phyloP scores from a whole-genome alignment of 2,113 vertebrate species.

The Sebastes fasciatus region DNA sequence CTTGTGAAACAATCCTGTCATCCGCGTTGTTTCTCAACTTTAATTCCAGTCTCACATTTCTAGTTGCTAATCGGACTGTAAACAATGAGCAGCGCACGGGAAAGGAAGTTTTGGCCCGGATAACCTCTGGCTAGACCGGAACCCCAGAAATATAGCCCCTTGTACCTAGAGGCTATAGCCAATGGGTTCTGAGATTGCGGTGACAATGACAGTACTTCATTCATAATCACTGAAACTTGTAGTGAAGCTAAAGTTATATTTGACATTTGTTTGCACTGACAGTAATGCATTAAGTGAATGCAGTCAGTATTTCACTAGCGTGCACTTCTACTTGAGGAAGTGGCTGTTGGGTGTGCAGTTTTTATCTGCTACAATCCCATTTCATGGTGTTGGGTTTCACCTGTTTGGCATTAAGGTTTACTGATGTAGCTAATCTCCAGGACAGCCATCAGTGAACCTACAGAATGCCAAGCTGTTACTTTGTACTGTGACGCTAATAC shows the following conservation, averaged over 20 bases:
- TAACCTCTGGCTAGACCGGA: too few species aligned
- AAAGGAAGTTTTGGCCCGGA: too few species aligned
- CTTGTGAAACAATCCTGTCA: too few species aligned
- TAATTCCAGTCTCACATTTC: too few species aligned
- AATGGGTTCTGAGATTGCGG: background rate
- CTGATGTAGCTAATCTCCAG: slow-evolving; percentile 66
- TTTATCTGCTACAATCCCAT: slow-evolving; percentile 71
- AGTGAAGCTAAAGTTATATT: background rate
- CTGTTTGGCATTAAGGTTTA: slow-evolving; percentile 68
- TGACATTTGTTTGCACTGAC: slow-evolving; percentile 14
- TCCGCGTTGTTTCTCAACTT: too few species aligned
- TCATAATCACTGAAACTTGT: background rate
- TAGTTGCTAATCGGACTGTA: too few species aligned
- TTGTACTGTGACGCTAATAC: slow-evolving; percentile 54
- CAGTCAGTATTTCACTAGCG: slow-evolving; percentile 13
- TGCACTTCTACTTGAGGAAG: slow-evolving; percentile 34
- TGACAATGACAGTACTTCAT: background rate
- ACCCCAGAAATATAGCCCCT: too few species aligned
- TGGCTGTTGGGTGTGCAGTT: slow-evolving; percentile 47
- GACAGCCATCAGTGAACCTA: slow-evolving; percentile 64
- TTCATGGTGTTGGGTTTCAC: slow-evolving; percentile 67
- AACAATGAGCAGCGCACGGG: too few species aligned
- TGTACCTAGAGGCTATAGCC: too few species aligned
- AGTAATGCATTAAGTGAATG: background rate
- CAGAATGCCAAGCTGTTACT: slow-evolving; percentile 52